These are phyloP conservation scores for Tigriopus japonicus DNA, from an alignment of 1,140 invertebrate species.

Conservation along the genomic window DNA sequence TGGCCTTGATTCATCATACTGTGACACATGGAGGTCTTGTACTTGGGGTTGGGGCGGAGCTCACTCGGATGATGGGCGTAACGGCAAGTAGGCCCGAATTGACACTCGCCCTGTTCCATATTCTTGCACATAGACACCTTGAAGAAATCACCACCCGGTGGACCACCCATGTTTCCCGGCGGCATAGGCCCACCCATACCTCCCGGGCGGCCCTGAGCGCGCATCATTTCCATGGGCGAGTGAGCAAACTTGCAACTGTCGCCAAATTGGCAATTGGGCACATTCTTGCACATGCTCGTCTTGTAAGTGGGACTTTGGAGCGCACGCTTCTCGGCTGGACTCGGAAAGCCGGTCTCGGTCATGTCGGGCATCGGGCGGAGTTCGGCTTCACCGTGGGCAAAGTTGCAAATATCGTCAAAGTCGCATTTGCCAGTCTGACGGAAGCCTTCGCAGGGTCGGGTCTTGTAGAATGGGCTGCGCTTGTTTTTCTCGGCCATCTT, in stretches of 20 bases:
- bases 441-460: background rate
- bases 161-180: background rate
- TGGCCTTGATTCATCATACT: background rate
- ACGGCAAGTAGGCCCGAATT: background rate
- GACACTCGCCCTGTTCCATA: background rate
- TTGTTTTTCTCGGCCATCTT: constrained; percentile 1
- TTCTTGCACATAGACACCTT: background rate
- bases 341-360: background rate
- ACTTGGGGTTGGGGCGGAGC: background rate
- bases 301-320: constrained; percentile 1
- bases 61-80: background rate
- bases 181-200: background rate
- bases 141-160: background rate
- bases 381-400: background rate
- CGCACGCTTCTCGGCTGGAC: background rate
- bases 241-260: background rate
- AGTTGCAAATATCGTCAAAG: constrained; percentile 6
- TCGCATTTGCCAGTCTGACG: background rate
- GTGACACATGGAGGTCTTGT: background rate
- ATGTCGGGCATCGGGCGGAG: background rate
- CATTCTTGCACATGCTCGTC: constrained; percentile 2
- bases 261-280: background rate
- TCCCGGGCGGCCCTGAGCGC: no score
- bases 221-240: background rate
- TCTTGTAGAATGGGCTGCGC: background rate